phyloP scores from a whole-genome alignment of 2,888 invertebrate genomes.

The Mimachlamys varia region DNA sequence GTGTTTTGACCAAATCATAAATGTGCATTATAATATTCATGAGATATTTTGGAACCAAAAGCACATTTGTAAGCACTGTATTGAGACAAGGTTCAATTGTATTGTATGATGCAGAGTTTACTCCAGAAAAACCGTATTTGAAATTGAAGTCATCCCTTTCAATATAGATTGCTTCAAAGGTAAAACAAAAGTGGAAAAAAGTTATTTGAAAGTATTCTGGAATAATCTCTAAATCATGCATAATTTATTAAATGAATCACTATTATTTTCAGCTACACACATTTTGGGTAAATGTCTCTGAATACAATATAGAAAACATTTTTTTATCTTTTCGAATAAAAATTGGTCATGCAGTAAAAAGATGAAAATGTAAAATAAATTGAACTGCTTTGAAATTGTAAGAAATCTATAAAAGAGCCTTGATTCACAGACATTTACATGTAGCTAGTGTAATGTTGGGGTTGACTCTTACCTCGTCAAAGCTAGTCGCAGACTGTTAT shows the following conservation, averaged over 20 bases:
- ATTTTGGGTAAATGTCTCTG: background rate
- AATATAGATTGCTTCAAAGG: background rate
- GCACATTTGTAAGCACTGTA: background rate
- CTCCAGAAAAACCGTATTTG: background rate
- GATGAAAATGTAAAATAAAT: no score
- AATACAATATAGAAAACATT: background rate
- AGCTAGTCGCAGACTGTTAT: slow-evolving; percentile 20
- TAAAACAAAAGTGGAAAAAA: no score
- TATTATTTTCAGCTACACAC: background rate
- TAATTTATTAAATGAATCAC: background rate
- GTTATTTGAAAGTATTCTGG: background rate
- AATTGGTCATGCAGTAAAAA: no score
- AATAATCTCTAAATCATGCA: background rate
- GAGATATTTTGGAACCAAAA: background rate
- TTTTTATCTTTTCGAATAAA: no score
- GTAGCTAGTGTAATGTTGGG: background rate
- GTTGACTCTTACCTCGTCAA: background rate
- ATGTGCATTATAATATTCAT: background rate
- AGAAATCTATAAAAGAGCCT: background rate
- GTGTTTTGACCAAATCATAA: background rate
- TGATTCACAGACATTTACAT: background rate
- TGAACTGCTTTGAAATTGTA: no score
- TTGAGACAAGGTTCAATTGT: background rate
- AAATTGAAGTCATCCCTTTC: no score
- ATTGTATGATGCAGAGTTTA: background rate